A percentile compares a stretch with the other conserved stretches of the same genome.
Conservation (phyloP, 2,888 invertebrate species). For the Clitarchus hookeri region DNA sequence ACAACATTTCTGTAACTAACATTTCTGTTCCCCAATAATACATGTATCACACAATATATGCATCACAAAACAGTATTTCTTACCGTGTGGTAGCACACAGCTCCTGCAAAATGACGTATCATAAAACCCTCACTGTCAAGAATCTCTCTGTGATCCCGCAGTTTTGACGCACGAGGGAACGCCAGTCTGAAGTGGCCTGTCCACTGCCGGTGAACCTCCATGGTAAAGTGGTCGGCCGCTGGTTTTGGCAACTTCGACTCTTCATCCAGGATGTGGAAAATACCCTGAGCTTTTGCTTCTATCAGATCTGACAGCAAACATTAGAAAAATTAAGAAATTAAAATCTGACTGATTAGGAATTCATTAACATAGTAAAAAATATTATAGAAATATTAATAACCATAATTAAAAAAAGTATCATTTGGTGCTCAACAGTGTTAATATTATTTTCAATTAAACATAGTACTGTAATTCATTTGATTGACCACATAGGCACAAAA, state of each 20-base stretch:
- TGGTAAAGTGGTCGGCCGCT: slow-evolving; percentile 87
- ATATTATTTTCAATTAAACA: no score
- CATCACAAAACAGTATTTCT: slow-evolving; percentile 44
- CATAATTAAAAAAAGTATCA: no score
- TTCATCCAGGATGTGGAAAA: slow-evolving; percentile 92
- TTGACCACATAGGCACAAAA: no score
- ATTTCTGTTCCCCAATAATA: neutral
- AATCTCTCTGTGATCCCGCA: slow-evolving; percentile 88
- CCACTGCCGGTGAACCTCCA: slow-evolving; percentile 86
- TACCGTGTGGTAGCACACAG: slow-evolving; percentile 96
- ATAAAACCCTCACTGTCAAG: slow-evolving; percentile 98
- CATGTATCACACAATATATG: neutral
- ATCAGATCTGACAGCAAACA: slow-evolving; percentile 81
- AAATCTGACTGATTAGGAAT: no score
- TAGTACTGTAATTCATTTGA: no score
- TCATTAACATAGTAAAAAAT: no score
- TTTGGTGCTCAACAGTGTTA: no score
- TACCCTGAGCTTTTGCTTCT: slow-evolving; percentile 83
- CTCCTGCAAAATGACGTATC: slow-evolving; percentile 95
- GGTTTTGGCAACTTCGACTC: slow-evolving; percentile 96
- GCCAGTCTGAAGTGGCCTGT: slow-evolving; percentile 81
- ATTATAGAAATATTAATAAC: no score
- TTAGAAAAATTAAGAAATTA: neutral
- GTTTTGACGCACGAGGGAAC: slow-evolving; percentile 86
- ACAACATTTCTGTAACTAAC: neutral